Evolutionary conservation across 2,888 invertebrate genomes (phyloP), one percentile per base, ranked within the genome.

Genomic region (Gymnoscelis rufifasciata): DNA sequence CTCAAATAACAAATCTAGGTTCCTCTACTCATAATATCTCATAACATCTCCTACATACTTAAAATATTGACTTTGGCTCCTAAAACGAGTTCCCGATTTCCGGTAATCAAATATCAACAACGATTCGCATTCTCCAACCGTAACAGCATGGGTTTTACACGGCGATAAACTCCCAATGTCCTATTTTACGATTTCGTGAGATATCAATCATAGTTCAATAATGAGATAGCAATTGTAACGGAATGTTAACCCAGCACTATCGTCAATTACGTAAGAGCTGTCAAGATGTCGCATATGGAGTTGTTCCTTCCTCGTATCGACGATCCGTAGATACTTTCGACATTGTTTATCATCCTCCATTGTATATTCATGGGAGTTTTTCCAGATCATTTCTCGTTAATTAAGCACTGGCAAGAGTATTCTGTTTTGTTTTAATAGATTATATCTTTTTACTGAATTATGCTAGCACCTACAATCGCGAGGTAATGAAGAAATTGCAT

Each of bases 241-340:
- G 30, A 40, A 35, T 49, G 43, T 44, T 51, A 38, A 39, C 43
- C 38, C 14, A 19, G 27, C 37, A 37, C 30, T 41, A 44, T 49
- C 47, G 37, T 38, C 19, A 19, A 10, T 54, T 49, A 38, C 49
- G 44, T 40, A 47, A 50, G 35, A 47, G 43, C 45, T 43, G 43
- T 35, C 33, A 38, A 44, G 27, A 28, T 33, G 14, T 33, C 31
- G n/a, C 41, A 43, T 50, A 40, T 47, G 12, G 38, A 19, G 45
- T 55, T 52, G 50, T 47, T 45, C 36, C 8, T 43, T 45, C 24
- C 47, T 26, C 15, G 19, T 15, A 38, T 43, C 43, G 31, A 31
- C n/a, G 13, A 8, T 8, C n/a, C 29, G 30, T 6, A 10, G 23
- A n/a, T 43, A 51, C 29, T 38, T 43, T 44, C 41, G 40, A 23